These are phyloP conservation scores for Sebastes ruberrimus DNA, from an alignment of 2,797 vertebrate genomes.

Conservation along the genomic window DNA sequence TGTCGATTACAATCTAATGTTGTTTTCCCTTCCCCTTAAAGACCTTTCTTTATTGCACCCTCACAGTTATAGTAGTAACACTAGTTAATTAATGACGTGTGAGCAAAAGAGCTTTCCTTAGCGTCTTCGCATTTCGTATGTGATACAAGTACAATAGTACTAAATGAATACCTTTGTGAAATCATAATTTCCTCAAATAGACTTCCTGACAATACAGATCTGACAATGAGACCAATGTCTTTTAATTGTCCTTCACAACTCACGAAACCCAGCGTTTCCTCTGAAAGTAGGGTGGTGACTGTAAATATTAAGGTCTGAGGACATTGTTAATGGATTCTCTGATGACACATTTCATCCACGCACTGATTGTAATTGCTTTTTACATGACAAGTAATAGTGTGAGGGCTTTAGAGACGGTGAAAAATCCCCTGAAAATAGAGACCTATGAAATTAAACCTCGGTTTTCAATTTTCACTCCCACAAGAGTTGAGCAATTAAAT, in stretches of 20 bases:
- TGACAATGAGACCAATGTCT: constrained; percentile 42
- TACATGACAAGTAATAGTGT: constrained; percentile 81
- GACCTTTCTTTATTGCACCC: not conserved
- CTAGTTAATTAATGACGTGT: not conserved
- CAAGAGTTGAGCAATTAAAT: constrained; percentile 79
- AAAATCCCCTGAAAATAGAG: constrained; percentile 82
- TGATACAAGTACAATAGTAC: not conserved
- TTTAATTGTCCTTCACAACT: constrained; percentile 73
- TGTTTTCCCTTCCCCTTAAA: not conserved
- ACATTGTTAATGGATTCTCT: constrained; percentile 76
- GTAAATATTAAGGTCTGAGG: constrained; percentile 80
- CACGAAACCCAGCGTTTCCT: constrained; percentile 46
- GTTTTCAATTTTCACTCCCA: constrained; percentile 86
- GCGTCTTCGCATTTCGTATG: not conserved
- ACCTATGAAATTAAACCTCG: constrained; percentile 85
- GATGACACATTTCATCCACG: constrained; percentile 76
- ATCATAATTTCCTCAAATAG: constrained; percentile 33
- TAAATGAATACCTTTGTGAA: constrained; percentile 19
- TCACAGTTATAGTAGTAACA: not conserved
- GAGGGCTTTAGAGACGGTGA: constrained; percentile 76
- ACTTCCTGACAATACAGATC: constrained; percentile 14
- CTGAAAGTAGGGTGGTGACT: constrained; percentile 75
- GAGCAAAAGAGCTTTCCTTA: not conserved
- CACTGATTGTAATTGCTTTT: constrained; percentile 84
- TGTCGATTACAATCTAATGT: not conserved